phyloP scores from a whole-genome alignment of 2,797 vertebrate genomes.

The Netta rufina region DNA sequence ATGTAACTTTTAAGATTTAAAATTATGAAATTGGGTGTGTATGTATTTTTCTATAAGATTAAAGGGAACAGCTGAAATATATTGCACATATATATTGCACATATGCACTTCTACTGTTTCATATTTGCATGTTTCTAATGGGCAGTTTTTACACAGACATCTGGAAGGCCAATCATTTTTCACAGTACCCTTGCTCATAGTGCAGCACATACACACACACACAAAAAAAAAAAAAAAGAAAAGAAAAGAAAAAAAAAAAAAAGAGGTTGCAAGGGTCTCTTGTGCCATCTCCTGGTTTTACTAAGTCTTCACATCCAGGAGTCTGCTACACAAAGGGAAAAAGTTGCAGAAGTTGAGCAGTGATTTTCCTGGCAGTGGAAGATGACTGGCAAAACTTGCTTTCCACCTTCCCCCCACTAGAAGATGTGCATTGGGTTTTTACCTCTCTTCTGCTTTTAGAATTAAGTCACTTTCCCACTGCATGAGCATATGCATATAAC shows the following conservation, averaged over 20 bases:
- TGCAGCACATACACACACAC: accelerated
- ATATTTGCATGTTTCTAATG: neutral
- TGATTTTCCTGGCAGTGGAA: neutral
- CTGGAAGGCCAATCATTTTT: accelerated
- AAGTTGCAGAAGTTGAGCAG: neutral
- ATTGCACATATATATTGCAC: neutral
- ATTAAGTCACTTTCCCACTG: neutral
- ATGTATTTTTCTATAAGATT: neutral
- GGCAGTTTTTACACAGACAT: neutral
- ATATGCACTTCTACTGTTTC: neutral
- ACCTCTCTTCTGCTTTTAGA: neutral
- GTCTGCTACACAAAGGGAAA: neutral
- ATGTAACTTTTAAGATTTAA: neutral
- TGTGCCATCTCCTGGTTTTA: constrained; percentile 56
- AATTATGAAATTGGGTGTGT: neutral
- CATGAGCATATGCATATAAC: neutral
- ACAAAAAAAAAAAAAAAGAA: too few relatives aligned
- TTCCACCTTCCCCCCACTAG: neutral
- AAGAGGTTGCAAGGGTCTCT: neutral
- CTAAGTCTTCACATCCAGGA: neutral
- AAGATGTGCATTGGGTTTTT: accelerated
- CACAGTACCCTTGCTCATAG: neutral
- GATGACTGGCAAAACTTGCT: neutral
- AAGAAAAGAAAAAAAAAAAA: accelerated
- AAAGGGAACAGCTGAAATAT: neutral